Conservation (phyloP, 2,888 invertebrate genomes). For the Icerya purchasi region DNA sequence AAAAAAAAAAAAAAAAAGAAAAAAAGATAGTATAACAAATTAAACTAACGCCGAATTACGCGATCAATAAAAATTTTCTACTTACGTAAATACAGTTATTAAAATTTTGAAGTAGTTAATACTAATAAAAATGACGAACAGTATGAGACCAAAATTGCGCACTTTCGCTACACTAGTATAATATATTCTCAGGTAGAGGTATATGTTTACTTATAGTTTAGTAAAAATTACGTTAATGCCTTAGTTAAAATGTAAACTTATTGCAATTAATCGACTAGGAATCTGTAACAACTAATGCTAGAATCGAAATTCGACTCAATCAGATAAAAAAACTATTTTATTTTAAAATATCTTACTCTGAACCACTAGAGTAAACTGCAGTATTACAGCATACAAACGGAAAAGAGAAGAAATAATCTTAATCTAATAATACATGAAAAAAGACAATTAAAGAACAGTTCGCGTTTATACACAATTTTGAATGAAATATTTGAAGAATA, state of each 20-base stretch:
- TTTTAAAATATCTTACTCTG: neutral
- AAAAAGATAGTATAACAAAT: neutral
- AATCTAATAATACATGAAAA: neutral
- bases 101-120: too few species aligned
- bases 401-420: neutral
- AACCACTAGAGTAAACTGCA: neutral
- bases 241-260: neutral
- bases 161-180: too few species aligned
- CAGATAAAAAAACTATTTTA: neutral
- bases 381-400: neutral
- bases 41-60: neutral
- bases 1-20: neutral
- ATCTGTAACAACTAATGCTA: neutral
- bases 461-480: neutral
- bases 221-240: neutral
- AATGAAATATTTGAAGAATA: neutral
- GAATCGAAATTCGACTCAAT: neutral
- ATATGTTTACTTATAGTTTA: too few species aligned
- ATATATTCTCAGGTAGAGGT: too few species aligned
- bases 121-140: too few species aligned
- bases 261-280: neutral
- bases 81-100: too few species aligned
- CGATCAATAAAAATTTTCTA: too few species aligned
- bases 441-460: neutral
- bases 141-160: too few species aligned